Conservation (phyloP, 2,888 invertebrate species). For the Watsonalla binaria region DNA sequence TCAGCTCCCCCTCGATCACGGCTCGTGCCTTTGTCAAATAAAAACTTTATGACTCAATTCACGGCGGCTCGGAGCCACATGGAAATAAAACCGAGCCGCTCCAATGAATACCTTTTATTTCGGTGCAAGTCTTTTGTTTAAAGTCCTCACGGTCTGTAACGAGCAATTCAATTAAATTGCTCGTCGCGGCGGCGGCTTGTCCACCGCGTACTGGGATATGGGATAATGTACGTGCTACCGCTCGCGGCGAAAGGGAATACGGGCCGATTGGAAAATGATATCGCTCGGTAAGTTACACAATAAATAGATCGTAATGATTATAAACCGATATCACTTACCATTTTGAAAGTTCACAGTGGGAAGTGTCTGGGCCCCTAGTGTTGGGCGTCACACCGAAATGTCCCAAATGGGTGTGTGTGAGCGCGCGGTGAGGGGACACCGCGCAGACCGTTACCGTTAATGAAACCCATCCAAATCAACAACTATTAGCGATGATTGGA, state of each 20-base stretch:
- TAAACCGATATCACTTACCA: no score
- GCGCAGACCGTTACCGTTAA: conserved; percentile 19
- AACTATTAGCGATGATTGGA: conserved; percentile 27
- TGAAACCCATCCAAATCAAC: conserved; percentile 26
- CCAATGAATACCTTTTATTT: conserved; percentile 14
- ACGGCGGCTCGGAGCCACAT: not conserved
- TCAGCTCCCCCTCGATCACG: not conserved
- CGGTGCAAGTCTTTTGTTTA: conserved; percentile 18
- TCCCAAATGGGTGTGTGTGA: conserved; percentile 3
- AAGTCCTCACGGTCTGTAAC: conserved; percentile 5
- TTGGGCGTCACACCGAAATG: conserved; percentile 4
- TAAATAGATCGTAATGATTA: no score
- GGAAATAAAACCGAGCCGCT: not conserved
- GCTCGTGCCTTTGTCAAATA: conserved; percentile 19
- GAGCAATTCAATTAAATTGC: not conserved
- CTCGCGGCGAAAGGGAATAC: no score
- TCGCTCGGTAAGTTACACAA: no score
- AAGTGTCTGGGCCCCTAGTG: no score
- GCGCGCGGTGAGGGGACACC: not conserved
- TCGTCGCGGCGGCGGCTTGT: not conserved
- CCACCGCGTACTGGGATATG: not conserved
- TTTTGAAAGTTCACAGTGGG: no score
- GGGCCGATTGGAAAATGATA: no score
- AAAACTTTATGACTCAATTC: conserved; percentile 12
- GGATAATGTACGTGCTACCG: no score